These are phyloP conservation scores for Thamnophis sirtalis DNA, from an alignment of 2,113 vertebrate genomes.

Conservation along the genomic window DNA sequence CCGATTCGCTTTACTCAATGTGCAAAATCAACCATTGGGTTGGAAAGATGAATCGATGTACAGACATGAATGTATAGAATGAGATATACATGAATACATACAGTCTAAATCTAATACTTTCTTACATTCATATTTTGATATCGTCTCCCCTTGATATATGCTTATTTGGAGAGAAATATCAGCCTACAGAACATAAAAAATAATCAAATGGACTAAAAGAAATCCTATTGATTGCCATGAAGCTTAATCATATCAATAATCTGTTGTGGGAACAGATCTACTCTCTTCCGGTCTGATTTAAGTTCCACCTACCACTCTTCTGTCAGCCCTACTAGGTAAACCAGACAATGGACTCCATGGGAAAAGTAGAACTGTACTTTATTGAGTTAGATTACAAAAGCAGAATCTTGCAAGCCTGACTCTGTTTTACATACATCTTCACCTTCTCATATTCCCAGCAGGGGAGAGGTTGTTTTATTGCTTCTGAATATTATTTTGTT, in stretches of 20 bases:
- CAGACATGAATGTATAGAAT: background rate
- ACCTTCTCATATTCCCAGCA: background rate
- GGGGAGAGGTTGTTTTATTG: background rate
- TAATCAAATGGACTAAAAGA: background rate
- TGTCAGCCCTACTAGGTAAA: background rate
- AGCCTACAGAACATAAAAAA: background rate
- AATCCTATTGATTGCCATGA: background rate
- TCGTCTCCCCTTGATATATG: background rate
- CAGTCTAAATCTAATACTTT: background rate
- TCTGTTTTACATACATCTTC: background rate
- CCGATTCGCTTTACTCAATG: accelerated
- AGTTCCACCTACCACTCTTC: background rate
- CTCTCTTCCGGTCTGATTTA: background rate
- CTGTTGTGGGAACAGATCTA: background rate
- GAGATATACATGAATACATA: background rate
- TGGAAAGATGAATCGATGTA: background rate
- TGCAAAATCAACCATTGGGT: background rate
- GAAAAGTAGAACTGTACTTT: background rate
- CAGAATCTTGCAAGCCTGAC: background rate
- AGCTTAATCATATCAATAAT: background rate
- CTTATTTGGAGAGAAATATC: background rate
- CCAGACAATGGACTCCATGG: background rate
- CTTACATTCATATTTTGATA: background rate
- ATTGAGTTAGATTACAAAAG: background rate
- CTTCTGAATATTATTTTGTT: background rate